Evolutionary conservation across 1,140 invertebrate genomes (phyloP), one percentile per base, ranked within the genome.

Genomic region (Drosophila ficusphila): DNA sequence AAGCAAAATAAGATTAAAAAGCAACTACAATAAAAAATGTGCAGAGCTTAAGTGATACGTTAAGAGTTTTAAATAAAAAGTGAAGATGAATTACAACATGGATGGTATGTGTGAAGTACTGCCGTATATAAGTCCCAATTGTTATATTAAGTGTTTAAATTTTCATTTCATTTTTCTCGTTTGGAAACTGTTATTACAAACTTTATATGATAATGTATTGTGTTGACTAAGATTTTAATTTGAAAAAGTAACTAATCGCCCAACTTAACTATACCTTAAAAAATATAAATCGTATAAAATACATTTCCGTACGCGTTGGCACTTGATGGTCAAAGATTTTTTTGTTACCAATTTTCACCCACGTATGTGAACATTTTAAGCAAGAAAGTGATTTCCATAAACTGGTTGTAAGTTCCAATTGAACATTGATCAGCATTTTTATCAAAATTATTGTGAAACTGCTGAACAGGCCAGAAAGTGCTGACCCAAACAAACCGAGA

Each of bases 381-480:
- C 53, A 19, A 9, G 29, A 33, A 42, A 51, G 21, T 48, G 18
- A 73, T 56, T 48, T 54, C 19, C n/a, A 36, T 60, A 34, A 42
- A 25, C 25, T 38, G 44, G 11, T 34, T 21, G 21, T 21, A 27
- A 49, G 29, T 41, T 49, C 38, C 27, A 5, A 56, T 49, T 42
- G 36, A 64, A 36, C 33, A 36, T 19, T 14, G 12, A 29, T 81
- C 29, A 33, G 56, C 38, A 67, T 36, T 72, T 39, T 16, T 41
- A 14, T 51, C 8, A 29, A 62, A 48, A 57, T 44, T 16, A 73
- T 85, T 85, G 79, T 81, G 76, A 85, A 85, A 81, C 16, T 49
- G 69, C 46, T 68, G 67, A 41, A 8, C 44, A 21, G 54, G 36
- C 18, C 44, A 65, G 58, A 85, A 79, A 53, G 62, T 52, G 76